phyloP scores from a whole-genome alignment of 2,888 invertebrate species.

The Drosophila quinaria region DNA sequence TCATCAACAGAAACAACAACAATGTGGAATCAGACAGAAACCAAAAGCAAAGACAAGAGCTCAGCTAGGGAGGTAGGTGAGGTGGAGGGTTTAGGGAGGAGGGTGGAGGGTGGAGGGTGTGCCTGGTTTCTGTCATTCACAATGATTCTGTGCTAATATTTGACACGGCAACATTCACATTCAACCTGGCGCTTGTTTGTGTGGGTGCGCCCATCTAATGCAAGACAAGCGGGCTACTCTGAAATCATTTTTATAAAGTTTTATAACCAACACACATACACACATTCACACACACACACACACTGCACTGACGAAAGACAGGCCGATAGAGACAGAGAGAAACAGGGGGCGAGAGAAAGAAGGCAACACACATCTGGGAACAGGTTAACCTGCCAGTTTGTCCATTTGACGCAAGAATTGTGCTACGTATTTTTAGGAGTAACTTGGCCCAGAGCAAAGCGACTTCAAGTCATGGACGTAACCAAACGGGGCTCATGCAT shows the following conservation, averaged over 20 bases:
- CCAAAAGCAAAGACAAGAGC: conserved; percentile 16
- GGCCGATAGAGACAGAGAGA: not conserved
- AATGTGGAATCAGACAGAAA: conserved; percentile 17
- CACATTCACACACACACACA: conserved; percentile 1
- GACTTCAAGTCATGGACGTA: not conserved
- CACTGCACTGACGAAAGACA: conserved; percentile 36
- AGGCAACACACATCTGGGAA: conserved; percentile 22
- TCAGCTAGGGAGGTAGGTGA: not conserved
- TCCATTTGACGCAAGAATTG: conserved; percentile 53
- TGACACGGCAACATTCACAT: conserved; percentile 35
- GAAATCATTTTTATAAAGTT: conserved; percentile 44
- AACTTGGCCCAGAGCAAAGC: conserved; percentile 30
- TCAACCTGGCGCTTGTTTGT: conserved; percentile 18
- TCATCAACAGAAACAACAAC: conserved; percentile 38
- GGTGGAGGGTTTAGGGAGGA: not conserved
- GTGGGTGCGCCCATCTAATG: conserved; percentile 37
- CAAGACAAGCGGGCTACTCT: conserved; percentile 21
- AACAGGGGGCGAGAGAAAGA: not conserved
- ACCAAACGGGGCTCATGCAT: conserved; percentile 1
- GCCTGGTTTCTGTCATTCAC: conserved; percentile 41
- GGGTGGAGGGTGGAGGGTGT: not conserved
- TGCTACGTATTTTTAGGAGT: conserved; percentile 35
- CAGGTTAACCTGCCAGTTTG: conserved; percentile 49
- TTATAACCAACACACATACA: conserved; percentile 21
- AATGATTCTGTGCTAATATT: conserved; percentile 60